phyloP scores from a whole-genome alignment of 2,113 vertebrate genomes.

The Aptenodytes patagonicus region DNA sequence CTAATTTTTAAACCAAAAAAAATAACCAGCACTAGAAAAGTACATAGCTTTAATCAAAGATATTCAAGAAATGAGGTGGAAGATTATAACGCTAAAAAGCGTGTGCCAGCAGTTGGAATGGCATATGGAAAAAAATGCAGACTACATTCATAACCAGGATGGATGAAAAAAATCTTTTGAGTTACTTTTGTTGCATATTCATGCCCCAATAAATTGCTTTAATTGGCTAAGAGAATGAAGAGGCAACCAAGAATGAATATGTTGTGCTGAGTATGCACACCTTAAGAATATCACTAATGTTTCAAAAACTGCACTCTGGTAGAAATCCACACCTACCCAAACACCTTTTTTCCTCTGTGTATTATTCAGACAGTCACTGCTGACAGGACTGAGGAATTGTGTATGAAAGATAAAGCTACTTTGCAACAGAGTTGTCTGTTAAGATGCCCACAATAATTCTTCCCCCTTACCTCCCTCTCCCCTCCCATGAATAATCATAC shows the following conservation, averaged over 20 bases:
- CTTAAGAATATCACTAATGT: not conserved
- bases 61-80: not conserved
- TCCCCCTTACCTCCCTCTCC: not conserved
- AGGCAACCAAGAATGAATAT: conserved; percentile 35
- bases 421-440: not conserved
- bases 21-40: not conserved
- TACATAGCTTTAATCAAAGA: conserved; percentile 20
- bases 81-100: conserved; percentile 24
- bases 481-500: not conserved
- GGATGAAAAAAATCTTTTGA: conserved; percentile 38
- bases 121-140: conserved; percentile 41
- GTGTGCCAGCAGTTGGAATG: conserved; percentile 40
- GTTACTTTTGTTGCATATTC: conserved; percentile 68
- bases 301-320: not conserved
- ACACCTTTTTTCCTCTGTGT: not conserved
- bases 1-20: not conserved
- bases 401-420: not conserved
- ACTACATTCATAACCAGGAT: conserved; percentile 34
- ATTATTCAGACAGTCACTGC: not conserved
- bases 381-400: not conserved
- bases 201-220: conserved; percentile 62
- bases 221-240: conserved; percentile 56
- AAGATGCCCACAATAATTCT: not conserved
- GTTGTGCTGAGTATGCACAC: conserved; percentile 3
- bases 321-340: not conserved